Evolutionary conservation across 2,888 invertebrate species (phyloP).

Genomic region (Diogma glabrata): DNA sequence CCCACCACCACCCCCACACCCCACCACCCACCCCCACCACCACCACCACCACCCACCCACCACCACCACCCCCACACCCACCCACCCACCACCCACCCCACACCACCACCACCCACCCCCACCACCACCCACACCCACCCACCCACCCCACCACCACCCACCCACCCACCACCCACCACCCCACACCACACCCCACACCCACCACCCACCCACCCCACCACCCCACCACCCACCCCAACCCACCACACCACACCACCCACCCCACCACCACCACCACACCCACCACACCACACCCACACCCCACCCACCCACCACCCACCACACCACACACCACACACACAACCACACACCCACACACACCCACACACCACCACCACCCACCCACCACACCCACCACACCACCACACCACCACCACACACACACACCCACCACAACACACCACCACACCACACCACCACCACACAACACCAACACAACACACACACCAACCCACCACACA

Average conservation of each 20-base stretch:
- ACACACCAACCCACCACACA: constrained; percentile 16
- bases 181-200: constrained; percentile 13
- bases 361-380: constrained; percentile 17
- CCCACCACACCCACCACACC: constrained; percentile 14
- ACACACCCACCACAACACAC: constrained; percentile 18
- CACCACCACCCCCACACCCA: constrained; percentile 21
- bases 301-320: constrained; percentile 18
- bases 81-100: constrained; percentile 14
- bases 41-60: constrained; percentile 22
- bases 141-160: constrained; percentile 21
- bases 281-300: constrained; percentile 18
- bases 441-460: constrained; percentile 22
- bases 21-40: constrained; percentile 12
- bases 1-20: constrained; percentile 19
- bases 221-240: constrained; percentile 11
- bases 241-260: constrained; percentile 8
- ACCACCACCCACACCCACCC: constrained; percentile 17
- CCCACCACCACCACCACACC: neutral
- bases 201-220: constrained; percentile 20
- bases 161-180: constrained; percentile 16
- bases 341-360: constrained; percentile 15
- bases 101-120: constrained; percentile 19
- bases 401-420: constrained; percentile 12
- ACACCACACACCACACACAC: constrained; percentile 7
- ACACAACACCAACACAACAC: neutral